A percentile compares a stretch with the other conserved stretches of the same genome.
Conservation (phyloP, 37 sponge, comb jelly and placozoan species). For the Ephydatia muelleri region DNA sequence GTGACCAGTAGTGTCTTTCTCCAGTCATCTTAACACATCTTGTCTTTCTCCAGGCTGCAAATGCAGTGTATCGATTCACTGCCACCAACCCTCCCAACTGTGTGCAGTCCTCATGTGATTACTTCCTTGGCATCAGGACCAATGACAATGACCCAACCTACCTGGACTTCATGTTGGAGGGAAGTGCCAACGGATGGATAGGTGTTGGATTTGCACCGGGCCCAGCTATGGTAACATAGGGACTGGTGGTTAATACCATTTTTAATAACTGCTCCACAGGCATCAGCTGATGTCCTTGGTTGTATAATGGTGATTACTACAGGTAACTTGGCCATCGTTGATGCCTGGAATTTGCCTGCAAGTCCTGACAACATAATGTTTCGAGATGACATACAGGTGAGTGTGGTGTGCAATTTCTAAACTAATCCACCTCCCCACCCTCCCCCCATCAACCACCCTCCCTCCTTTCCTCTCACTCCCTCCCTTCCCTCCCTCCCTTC, state of each 20-base stretch:
- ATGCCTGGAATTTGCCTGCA: not conserved
- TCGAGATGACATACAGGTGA: not conserved
- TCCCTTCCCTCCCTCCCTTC: not conserved
- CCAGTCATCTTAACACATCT: not conserved
- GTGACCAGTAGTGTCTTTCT: not conserved
- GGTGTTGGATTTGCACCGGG: slow-evolving; percentile 11
- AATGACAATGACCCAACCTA: slow-evolving; percentile 10
- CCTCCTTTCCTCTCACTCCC: not conserved
- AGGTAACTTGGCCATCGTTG: not conserved
- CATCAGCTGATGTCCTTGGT: not conserved
- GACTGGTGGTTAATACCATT: not conserved
- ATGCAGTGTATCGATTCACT: slow-evolving; percentile 5
- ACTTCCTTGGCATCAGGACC: slow-evolving; percentile 10
- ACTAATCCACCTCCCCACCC: no score
- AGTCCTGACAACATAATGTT: not conserved
- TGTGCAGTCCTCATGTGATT: not conserved
- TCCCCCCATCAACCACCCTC: not conserved
- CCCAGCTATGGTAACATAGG: not conserved
- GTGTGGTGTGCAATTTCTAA: not conserved
- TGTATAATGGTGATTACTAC: not conserved
- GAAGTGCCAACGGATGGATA: slow-evolving; percentile 7
- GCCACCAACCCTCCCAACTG: not conserved
- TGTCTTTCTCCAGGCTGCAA: no score
- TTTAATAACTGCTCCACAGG: slow-evolving; percentile 2
- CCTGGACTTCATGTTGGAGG: slow-evolving; percentile 16